These are phyloP conservation scores for Rhamnusium bicolor DNA, from an alignment of 2,888 invertebrate genomes.

Conservation along the genomic window DNA sequence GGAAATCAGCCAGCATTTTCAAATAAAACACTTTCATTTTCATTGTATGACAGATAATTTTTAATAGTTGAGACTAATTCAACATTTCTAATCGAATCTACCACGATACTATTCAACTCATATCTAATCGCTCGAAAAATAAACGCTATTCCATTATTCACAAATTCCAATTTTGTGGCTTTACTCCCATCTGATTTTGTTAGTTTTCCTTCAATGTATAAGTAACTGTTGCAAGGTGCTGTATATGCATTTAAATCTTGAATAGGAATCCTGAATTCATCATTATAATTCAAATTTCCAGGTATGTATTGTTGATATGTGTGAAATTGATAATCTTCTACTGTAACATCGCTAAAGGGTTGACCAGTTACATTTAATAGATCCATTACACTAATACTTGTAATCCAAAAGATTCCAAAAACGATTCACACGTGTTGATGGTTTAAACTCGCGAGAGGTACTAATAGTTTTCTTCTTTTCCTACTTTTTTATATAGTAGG, in stretches of 20 bases:
- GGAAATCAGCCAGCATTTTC: slow-evolving; percentile 36
- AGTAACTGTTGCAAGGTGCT: slow-evolving; percentile 56
- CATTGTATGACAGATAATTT: slow-evolving; percentile 26
- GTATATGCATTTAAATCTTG: slow-evolving; percentile 59
- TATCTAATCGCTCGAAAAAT: slow-evolving; percentile 40
- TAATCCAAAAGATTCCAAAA: slow-evolving; percentile 26
- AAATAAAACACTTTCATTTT: slow-evolving; percentile 22
- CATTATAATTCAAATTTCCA: slow-evolving; percentile 11
- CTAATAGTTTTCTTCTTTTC: background rate
- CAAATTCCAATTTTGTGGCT: background rate
- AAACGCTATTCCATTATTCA: background rate
- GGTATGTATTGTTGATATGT: slow-evolving; percentile 32
- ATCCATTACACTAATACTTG: slow-evolving; percentile 13
- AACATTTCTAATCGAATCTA: slow-evolving; percentile 27
- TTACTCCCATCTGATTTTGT: background rate
- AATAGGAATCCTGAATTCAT: slow-evolving; percentile 62
- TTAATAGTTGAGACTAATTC: slow-evolving; percentile 29
- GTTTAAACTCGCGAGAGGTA: slow-evolving; percentile 9
- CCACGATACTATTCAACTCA: slow-evolving; percentile 46
- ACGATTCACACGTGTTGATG: slow-evolving; percentile 34
- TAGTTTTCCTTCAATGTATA: slow-evolving; percentile 48
- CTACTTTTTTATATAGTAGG: background rate
- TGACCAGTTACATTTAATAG: slow-evolving; percentile 19
- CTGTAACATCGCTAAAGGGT: slow-evolving; percentile 22
- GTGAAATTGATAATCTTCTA: slow-evolving; percentile 22